Percentiles rank a stretch among this genome's conserved stretches.
Conservation (phyloP, 2,888 invertebrate genomes). For the Strigamia transsilvanica region DNA sequence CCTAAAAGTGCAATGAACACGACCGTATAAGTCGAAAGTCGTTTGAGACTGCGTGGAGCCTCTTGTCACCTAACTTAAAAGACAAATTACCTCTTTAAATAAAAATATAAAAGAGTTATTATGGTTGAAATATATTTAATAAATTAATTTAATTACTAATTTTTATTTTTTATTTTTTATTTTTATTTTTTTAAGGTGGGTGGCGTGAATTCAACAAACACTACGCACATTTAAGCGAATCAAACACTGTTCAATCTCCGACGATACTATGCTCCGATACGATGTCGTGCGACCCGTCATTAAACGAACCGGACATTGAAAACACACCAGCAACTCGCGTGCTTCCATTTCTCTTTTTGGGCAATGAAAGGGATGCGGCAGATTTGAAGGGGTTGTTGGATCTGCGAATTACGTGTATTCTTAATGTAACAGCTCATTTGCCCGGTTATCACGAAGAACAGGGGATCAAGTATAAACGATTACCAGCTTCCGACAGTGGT, state of each 20-base stretch:
- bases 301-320: constrained; percentile 68
- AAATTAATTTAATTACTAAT: too few relatives aligned
- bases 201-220: constrained; percentile 61
- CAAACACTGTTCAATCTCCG: constrained; percentile 41
- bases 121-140: too few relatives aligned
- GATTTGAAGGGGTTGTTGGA: constrained; percentile 73
- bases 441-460: constrained; percentile 75
- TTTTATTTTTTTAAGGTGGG: constrained; percentile 60
- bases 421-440: constrained; percentile 81
- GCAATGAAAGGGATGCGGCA: constrained; percentile 82
- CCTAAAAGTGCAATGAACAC: constrained; percentile 35
- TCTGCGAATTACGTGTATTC: constrained; percentile 77
- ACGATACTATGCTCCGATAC: not conserved
- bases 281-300: not conserved
- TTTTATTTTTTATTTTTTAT: constrained; percentile 16
- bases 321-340: constrained; percentile 80
- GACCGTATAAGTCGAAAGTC: constrained; percentile 28
- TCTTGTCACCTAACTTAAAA: constrained; percentile 6
- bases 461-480: constrained; percentile 76
- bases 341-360: constrained; percentile 81
- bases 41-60: constrained; percentile 40
- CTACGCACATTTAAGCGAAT: constrained; percentile 76
- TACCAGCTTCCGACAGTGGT: constrained; percentile 83
- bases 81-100: not conserved
- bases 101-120: too few relatives aligned